Conservation (phyloP, 2,888 invertebrate genomes). For the Dysmachus trigonus region DNA sequence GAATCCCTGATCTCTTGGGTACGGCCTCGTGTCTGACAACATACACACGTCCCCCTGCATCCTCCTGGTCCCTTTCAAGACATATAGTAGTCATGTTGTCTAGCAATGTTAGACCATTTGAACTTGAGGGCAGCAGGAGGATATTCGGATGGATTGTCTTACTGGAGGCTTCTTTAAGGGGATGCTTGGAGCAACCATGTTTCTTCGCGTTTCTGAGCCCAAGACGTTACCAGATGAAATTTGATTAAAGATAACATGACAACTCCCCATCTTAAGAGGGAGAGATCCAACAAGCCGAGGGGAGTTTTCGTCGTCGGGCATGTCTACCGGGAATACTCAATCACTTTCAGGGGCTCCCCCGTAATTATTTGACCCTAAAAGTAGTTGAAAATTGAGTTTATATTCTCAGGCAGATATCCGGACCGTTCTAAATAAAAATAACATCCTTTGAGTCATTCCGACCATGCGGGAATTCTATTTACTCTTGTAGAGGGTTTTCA, state of each 20-base stretch:
- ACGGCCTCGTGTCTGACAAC: constrained; percentile 26
- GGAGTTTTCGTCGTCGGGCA: not conserved
- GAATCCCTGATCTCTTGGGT: constrained; percentile 32
- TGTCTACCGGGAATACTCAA: constrained; percentile 26
- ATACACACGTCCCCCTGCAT: not conserved
- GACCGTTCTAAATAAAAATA: not conserved
- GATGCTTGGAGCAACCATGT: not conserved
- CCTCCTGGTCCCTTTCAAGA: not conserved
- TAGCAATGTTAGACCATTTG: not conserved
- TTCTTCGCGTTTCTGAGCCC: not conserved
- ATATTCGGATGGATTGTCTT: not conserved
- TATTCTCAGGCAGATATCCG: not conserved
- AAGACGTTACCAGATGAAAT: constrained; percentile 17
- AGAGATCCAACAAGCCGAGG: not conserved
- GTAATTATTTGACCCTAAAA: not conserved
- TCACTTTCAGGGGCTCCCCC: not conserved
- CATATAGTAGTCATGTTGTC: constrained; percentile 13
- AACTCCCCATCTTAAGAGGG: not conserved
- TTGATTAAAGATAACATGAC: constrained; percentile 36
- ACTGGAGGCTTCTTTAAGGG: not conserved
- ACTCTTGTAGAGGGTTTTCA: not conserved
- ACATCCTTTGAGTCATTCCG: not conserved
- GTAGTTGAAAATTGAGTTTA: not conserved
- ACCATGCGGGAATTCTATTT: not conserved
- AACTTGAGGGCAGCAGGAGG: not conserved